phyloP scores from a whole-genome alignment of 2,888 invertebrate species.

The Helobdella robusta region DNA sequence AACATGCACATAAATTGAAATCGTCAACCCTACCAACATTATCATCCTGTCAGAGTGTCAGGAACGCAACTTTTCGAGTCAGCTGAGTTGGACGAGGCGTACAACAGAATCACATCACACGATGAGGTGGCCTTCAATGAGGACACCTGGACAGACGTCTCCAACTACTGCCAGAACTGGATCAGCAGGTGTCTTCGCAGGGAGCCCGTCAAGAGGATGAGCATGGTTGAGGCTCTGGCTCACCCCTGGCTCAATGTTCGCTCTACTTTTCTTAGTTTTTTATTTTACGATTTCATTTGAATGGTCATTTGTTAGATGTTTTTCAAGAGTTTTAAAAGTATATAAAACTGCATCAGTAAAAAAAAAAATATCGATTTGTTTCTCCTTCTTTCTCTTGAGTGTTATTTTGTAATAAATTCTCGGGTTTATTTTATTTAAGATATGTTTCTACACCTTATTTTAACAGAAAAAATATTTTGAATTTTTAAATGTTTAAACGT shows the following conservation, averaged over 20 bases:
- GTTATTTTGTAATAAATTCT: too few species aligned
- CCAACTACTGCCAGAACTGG: conserved; percentile 45
- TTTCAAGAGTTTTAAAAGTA: background rate
- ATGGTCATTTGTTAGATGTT: conserved; percentile 8
- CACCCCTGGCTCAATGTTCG: conserved; percentile 52
- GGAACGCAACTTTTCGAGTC: conserved; percentile 48
- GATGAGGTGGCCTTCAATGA: conserved; percentile 44
- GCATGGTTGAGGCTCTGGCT: conserved; percentile 48
- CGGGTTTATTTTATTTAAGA: too few species aligned
- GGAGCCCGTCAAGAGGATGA: conserved; percentile 46
- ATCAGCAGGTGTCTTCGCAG: conserved; percentile 37
- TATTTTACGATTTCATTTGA: background rate
- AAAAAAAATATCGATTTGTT: too few species aligned
- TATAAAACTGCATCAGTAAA: background rate
- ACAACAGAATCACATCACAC: conserved; percentile 37
- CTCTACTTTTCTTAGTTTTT: conserved; percentile 19
- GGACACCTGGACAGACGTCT: conserved; percentile 44
- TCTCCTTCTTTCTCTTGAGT: too few species aligned
- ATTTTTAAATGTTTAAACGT: too few species aligned
- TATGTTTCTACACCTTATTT: too few species aligned
- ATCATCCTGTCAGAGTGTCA: conserved; percentile 39
- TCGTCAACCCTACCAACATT: too few species aligned
- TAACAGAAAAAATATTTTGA: too few species aligned
- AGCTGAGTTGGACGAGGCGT: conserved; percentile 43
- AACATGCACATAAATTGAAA: too few species aligned